Conservation (phyloP, 2,113 vertebrate species). For the Pao palembangensis region DNA sequence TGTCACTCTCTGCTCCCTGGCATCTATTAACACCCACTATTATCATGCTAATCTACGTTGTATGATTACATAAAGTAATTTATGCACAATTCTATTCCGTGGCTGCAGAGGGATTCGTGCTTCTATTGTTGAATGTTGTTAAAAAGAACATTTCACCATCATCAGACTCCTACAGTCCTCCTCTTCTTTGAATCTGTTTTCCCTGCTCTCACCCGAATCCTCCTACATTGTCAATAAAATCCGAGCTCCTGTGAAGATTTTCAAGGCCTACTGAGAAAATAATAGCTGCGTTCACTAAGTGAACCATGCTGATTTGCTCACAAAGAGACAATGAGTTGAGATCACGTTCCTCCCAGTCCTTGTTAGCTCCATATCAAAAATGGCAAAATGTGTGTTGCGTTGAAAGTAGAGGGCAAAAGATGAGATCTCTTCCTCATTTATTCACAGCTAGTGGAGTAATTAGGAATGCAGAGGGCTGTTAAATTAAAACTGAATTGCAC, state of each 20-base stretch:
- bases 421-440: constrained; percentile 78
- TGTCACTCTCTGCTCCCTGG: constrained; percentile 97
- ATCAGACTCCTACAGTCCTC: constrained; percentile 20
- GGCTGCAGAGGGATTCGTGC: constrained; percentile 78
- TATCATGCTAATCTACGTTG: constrained; percentile 99
- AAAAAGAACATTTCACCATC: constrained; percentile 49
- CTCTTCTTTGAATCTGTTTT: constrained; percentile 16
- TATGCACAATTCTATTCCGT: constrained; percentile 94
- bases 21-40: constrained; percentile 99
- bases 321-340: constrained; percentile 47
- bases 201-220: constrained; percentile 30
- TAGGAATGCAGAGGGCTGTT: constrained; percentile 82
- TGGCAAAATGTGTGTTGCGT: constrained; percentile 63
- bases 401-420: constrained; percentile 67
- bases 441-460: constrained; percentile 82
- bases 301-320: constrained; percentile 59
- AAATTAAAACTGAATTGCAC: constrained; percentile 83
- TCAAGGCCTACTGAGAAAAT: constrained; percentile 61
- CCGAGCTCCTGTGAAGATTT: constrained; percentile 28
- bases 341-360: constrained; percentile 56
- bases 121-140: constrained; percentile 84
- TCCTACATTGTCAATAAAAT: constrained; percentile 43
- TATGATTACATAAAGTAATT: constrained; percentile 99
- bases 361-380: constrained; percentile 56
- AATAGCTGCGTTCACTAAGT: constrained; percentile 48